A percentile compares a stretch with the other conserved stretches of the same genome.
Evolutionary conservation across 2,888 invertebrate genomes (phyloP).

Genomic region (Epicampocera succincta): DNA sequence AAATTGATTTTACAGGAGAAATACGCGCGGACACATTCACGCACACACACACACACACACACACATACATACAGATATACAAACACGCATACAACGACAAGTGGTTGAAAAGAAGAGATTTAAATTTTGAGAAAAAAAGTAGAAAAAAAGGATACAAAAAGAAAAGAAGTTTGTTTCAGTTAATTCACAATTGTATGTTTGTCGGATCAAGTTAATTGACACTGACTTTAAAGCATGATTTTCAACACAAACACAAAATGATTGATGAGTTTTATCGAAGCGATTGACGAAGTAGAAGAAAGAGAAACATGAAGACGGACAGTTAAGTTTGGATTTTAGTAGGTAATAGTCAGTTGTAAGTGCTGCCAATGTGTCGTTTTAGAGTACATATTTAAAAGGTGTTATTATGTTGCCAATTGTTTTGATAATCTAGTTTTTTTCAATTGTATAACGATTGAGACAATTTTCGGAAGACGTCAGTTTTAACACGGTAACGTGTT

Average conservation of each 20-base stretch:
- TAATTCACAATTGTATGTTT: constrained; percentile 40
- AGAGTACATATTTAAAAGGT: background rate
- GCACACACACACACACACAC: constrained; percentile 24
- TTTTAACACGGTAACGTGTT: no score
- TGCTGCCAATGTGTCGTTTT: constrained; percentile 33
- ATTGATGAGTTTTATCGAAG: constrained; percentile 27
- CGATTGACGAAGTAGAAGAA: constrained; percentile 9
- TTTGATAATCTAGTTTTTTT: background rate
- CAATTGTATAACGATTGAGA: background rate
- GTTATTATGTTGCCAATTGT: constrained; percentile 8
- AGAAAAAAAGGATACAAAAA: constrained; percentile 36
- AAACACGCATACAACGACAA: constrained; percentile 38
- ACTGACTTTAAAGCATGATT: constrained; percentile 66
- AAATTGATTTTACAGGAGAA: background rate
- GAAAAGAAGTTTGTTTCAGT: constrained; percentile 57
- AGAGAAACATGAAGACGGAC: constrained; percentile 28
- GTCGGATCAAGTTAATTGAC: constrained; percentile 60
- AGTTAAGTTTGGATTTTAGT: constrained; percentile 14
- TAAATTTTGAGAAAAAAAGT: constrained; percentile 53
- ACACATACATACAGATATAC: constrained; percentile 23
- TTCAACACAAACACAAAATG: constrained; percentile 40
- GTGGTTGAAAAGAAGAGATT: constrained; percentile 48
- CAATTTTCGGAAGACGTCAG: no score
- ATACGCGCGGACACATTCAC: constrained; percentile 14
- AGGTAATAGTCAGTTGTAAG: background rate